Percentiles rank a stretch among this genome's conserved stretches.
Evolutionary conservation across 2,888 invertebrate genomes (phyloP).

Genomic region (Calliopum simillimum): DNA sequence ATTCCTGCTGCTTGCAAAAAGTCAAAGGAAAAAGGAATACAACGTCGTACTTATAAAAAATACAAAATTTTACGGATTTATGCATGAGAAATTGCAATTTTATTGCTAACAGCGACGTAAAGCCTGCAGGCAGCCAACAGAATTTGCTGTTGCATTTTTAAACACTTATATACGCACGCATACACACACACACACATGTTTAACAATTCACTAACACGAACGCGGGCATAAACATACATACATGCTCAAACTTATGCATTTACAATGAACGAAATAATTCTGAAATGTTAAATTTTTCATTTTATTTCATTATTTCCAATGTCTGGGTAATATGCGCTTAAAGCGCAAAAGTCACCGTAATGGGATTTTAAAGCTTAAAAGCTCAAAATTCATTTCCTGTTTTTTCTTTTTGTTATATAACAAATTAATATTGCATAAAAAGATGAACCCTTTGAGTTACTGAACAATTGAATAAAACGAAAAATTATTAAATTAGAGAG

Average conservation of each 20-base stretch:
- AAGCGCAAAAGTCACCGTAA: slow-evolving; percentile 7
- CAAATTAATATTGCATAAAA: too few relatives aligned
- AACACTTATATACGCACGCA: slow-evolving; percentile 10
- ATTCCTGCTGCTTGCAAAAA: slow-evolving; percentile 13
- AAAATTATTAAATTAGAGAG: too few relatives aligned
- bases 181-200: slow-evolving; percentile 10
- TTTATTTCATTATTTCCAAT: slow-evolving; percentile 24
- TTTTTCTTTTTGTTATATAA: neutral
- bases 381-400: neutral
- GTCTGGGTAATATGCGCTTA: neutral
- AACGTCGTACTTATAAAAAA: neutral
- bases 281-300: slow-evolving; percentile 16
- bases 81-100: slow-evolving; percentile 38
- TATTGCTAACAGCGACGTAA: slow-evolving; percentile 12
- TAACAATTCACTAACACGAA: too few relatives aligned
- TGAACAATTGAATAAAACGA: too few relatives aligned
- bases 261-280: too few relatives aligned
- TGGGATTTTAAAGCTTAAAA: slow-evolving; percentile 13
- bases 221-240: too few relatives aligned
- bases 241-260: too few relatives aligned
- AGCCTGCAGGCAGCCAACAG: slow-evolving; percentile 1
- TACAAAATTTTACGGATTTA: slow-evolving; percentile 2
- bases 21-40: slow-evolving; percentile 36
- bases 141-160: slow-evolving; percentile 29
- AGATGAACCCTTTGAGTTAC: too few relatives aligned